Base-by-base conservation (phyloP, 2,888 invertebrate genomes). In the Philonicus albiceps region DNA sequence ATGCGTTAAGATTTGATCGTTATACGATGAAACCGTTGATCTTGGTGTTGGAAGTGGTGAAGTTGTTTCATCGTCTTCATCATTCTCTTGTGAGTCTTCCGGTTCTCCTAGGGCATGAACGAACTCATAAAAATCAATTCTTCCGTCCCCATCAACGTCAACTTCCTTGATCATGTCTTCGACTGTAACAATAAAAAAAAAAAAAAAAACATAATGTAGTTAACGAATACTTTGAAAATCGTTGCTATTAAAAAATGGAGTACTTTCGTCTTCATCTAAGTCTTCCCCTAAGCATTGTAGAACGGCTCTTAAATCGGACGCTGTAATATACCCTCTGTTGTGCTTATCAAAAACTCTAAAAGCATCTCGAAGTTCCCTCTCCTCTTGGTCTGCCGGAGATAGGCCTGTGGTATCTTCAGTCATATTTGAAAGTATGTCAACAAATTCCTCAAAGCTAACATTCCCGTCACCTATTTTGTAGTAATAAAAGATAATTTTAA, bases 91-190 rank as follows among this genome's bases (percentile, higher is more conserved):
- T 34, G 95, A 95, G 90, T 96, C 96, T 91, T 96, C 96, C 0
- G 97, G 97, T 91, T 97, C 97, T 0, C 97, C 97, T 6, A 97
- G 93, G 0, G 97, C 97, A 90, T 96, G 95, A 2, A 96, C 97
- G 88, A 93, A 93, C 96, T 97, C 98, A 91, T 97, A 96, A 92
- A 98, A 98, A 92, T 98, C 97, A 90, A 98, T 98, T 88, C 97
- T 94, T 1, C 98, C 98, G 91, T 98, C 98, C 1, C 98, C 98
- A 91, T 98, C 97, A 1, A 98, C 97, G 91, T 98, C 98, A 7
- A 98, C 98, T 93, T 98, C 98, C 91, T 97, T 97, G 90, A 98
- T 98, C 98, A 98, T 98, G 91, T 98, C 98, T 92, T 98, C 98
- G 92, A 98, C 98, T 98, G 93, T 84, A 94, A 94, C 87, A 85